These are phyloP conservation scores for Oncorhynchus clarkii DNA, from an alignment of 2,113 vertebrate genomes.

Conservation along the genomic window DNA sequence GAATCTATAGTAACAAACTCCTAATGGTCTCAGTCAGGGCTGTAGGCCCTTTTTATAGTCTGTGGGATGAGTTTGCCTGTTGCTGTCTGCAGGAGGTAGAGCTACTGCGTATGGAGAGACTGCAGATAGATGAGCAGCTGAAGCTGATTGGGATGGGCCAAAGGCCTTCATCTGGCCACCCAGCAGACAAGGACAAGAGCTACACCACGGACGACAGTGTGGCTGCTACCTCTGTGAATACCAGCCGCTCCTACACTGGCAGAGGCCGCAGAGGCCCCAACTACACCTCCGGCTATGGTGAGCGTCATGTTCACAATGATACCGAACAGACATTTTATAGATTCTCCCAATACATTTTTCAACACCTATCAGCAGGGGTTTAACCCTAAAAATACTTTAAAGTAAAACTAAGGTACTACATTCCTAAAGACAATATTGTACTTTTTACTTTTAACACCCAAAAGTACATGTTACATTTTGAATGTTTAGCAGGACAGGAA, in stretches of 20 bases:
- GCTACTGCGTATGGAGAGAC: conserved; percentile 91
- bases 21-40: background rate
- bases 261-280: conserved; percentile 88
- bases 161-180: conserved; percentile 77
- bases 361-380: no score
- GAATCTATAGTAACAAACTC: background rate
- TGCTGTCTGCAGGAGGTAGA: conserved; percentile 86
- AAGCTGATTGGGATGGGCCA: conserved; percentile 91
- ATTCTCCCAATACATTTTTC: no score
- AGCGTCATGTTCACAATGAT: background rate
- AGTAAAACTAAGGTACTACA: no score
- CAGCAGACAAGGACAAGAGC: conserved; percentile 67
- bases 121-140: conserved; percentile 96
- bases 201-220: conserved; percentile 83
- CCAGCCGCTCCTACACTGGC: conserved; percentile 88
- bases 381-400: no score
- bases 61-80: background rate
- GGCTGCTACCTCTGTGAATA: conserved; percentile 77
- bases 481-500: no score
- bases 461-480: no score
- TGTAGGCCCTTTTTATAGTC: background rate
- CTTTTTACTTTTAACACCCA: no score
- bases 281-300: conserved; percentile 93
- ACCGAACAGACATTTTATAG: no score
- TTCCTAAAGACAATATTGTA: no score